phyloP scores from a whole-genome alignment of 35 echinoderm and acorn worm genomes.

The Chiridota heheva region DNA sequence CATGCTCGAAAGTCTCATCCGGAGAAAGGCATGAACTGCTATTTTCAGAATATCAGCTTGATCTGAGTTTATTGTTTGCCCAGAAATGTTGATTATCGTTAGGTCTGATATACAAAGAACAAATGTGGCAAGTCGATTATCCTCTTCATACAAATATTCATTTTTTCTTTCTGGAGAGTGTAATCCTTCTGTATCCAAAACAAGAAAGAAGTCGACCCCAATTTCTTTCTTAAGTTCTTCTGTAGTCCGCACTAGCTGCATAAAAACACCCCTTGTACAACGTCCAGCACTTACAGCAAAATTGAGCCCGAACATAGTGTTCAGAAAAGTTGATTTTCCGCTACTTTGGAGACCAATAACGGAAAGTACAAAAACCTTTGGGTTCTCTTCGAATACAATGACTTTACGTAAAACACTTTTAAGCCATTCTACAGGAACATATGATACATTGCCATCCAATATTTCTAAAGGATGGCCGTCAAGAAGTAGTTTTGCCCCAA shows the following conservation, averaged over 20 bases:
- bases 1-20: neutral
- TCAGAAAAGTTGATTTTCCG: slow-evolving; percentile 49
- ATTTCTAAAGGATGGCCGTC: slow-evolving; percentile 40
- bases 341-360: slow-evolving; percentile 47
- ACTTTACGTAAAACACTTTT: neutral
- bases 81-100: slow-evolving; percentile 18
- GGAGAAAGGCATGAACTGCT: slow-evolving; percentile 12
- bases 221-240: neutral
- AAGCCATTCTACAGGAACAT: slow-evolving; percentile 20
- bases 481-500: slow-evolving; percentile 22
- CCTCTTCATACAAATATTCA: neutral
- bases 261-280: slow-evolving; percentile 45
- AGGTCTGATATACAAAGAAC: neutral
- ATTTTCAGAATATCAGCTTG: slow-evolving; percentile 5
- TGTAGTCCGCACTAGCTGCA: no score
- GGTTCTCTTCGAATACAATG: neutral
- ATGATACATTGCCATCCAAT: slow-evolving; percentile 15
- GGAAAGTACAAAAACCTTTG: slow-evolving; percentile 29
- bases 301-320: slow-evolving; percentile 41
- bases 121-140: slow-evolving; percentile 13
- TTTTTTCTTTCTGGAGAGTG: neutral
- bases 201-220: neutral
- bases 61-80: neutral
- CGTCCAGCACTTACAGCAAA: slow-evolving; percentile 46
- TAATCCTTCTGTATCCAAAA: slow-evolving; percentile 17